A percentile compares a stretch with the other conserved stretches of the same genome.
Evolutionary conservation across 2,888 invertebrate species (phyloP).

Genomic region (Drosophila vallismaia): DNA sequence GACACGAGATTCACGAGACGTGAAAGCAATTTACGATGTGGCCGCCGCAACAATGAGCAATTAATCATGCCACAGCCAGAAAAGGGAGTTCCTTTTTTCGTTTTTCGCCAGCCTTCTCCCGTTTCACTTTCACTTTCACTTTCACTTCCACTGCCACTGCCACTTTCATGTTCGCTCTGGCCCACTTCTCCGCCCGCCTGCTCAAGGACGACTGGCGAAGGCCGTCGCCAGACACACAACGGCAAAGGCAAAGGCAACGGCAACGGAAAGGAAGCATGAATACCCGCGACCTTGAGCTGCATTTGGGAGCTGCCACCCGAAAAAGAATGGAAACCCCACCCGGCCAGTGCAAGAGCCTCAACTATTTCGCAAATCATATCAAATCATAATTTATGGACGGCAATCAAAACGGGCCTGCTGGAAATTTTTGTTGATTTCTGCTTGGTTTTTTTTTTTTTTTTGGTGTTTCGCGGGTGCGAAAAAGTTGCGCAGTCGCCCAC

Average conservation of each 20-base stretch:
- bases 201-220: slow-evolving; percentile 29
- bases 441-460: background rate
- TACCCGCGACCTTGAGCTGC: slow-evolving; percentile 41
- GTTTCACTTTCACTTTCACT: slow-evolving; percentile 41
- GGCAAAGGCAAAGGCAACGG: background rate
- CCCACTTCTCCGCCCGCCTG: slow-evolving; percentile 1
- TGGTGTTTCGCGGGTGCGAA: slow-evolving; percentile 33
- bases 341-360: slow-evolving; percentile 23
- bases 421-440: slow-evolving; percentile 3
- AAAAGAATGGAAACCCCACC: background rate
- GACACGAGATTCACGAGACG: slow-evolving; percentile 52
- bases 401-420: slow-evolving; percentile 30
- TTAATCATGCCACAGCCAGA: slow-evolving; percentile 67
- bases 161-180: background rate
- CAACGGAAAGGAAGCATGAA: slow-evolving; percentile 8
- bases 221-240: slow-evolving; percentile 22
- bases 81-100: slow-evolving; percentile 13
- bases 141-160: background rate
- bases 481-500: slow-evolving; percentile 73
- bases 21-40: slow-evolving; percentile 66
- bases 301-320: slow-evolving; percentile 28
- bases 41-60: slow-evolving; percentile 66
- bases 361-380: slow-evolving; percentile 70
- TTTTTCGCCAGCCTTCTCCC: slow-evolving; percentile 9
- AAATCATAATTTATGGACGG: slow-evolving; percentile 72